phyloP scores from a whole-genome alignment of 2,888 invertebrate species.

The Pandemis heparana region DNA sequence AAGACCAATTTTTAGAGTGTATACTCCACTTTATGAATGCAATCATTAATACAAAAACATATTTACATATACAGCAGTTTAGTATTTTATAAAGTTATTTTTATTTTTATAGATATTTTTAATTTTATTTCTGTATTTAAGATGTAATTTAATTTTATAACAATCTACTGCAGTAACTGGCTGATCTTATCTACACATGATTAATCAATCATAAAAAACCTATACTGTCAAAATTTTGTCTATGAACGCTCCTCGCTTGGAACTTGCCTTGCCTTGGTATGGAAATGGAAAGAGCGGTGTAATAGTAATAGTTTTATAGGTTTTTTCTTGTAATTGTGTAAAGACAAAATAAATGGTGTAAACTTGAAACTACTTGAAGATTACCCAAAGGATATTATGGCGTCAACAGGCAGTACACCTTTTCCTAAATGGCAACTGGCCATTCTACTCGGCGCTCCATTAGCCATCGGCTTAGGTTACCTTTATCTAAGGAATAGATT shows the following conservation, averaged over 20 bases:
- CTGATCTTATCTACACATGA: slow-evolving; percentile 43
- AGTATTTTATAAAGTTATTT: background rate
- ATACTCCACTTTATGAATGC: too few species aligned
- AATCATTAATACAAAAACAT: too few species aligned
- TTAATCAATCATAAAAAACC: slow-evolving; percentile 49
- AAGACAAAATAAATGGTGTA: slow-evolving; percentile 72
- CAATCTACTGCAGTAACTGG: slow-evolving; percentile 10
- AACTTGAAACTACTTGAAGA: slow-evolving; percentile 61
- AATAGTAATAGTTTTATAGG: slow-evolving; percentile 62
- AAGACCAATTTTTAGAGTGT: background rate
- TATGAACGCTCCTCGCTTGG: slow-evolving; percentile 56
- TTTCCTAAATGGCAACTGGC: slow-evolving; percentile 95
- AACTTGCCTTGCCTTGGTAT: slow-evolving; percentile 52
- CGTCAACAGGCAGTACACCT: slow-evolving; percentile 84
- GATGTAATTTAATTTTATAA: background rate
- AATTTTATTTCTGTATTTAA: background rate
- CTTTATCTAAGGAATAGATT: slow-evolving; percentile 89
- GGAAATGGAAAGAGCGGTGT: slow-evolving; percentile 47
- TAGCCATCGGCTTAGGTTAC: slow-evolving; percentile 93
- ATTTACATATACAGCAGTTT: too few species aligned
- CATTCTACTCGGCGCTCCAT: slow-evolving; percentile 92
- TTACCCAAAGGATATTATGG: slow-evolving; percentile 63
- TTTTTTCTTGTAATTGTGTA: slow-evolving; percentile 56
- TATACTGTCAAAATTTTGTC: slow-evolving; percentile 57
- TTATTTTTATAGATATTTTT: too few species aligned